phyloP scores from a whole-genome alignment of 2,113 vertebrate genomes.

The Erinaceus europaeus region DNA sequence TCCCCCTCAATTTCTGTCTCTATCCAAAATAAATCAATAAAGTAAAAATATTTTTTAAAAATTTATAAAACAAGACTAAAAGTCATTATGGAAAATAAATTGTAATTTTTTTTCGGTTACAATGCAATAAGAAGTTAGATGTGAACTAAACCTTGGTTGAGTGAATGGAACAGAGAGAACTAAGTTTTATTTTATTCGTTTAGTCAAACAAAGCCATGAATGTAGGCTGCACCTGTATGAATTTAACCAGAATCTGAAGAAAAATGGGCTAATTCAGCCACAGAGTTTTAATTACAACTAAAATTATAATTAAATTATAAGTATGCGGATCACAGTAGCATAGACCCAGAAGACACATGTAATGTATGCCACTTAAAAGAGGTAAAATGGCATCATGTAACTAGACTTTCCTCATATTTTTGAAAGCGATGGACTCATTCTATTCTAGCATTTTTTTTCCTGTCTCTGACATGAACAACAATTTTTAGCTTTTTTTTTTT shows the following conservation, averaged over 20 bases:
- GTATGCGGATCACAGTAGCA: not conserved
- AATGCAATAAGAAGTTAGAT: slow-evolving; percentile 1
- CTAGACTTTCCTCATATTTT: not conserved
- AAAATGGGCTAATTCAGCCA: not conserved
- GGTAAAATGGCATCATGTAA: not conserved
- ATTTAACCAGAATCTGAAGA: not conserved
- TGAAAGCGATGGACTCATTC: not conserved
- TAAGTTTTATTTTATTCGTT: too few relatives aligned
- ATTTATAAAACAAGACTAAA: too few relatives aligned
- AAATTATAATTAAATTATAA: slow-evolving; percentile 38
- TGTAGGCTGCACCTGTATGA: not conserved
- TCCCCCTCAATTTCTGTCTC: too few relatives aligned
- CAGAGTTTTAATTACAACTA: not conserved
- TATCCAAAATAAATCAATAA: too few relatives aligned
- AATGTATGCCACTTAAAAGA: slow-evolving; percentile 20
- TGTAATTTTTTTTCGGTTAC: too few relatives aligned
- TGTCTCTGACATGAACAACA: too few relatives aligned
- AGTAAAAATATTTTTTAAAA: not conserved
- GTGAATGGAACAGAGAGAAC: not conserved
- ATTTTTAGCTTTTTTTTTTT: too few relatives aligned
- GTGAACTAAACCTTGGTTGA: not conserved
- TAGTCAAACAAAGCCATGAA: not conserved
- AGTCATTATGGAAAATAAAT: too few relatives aligned
- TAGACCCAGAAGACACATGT: not conserved
- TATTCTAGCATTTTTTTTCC: not conserved